A percentile compares a stretch with the other conserved stretches of the same genome.
phyloP scores from a whole-genome alignment of 1,140 invertebrate species.

The Drosophila pandora region DNA sequence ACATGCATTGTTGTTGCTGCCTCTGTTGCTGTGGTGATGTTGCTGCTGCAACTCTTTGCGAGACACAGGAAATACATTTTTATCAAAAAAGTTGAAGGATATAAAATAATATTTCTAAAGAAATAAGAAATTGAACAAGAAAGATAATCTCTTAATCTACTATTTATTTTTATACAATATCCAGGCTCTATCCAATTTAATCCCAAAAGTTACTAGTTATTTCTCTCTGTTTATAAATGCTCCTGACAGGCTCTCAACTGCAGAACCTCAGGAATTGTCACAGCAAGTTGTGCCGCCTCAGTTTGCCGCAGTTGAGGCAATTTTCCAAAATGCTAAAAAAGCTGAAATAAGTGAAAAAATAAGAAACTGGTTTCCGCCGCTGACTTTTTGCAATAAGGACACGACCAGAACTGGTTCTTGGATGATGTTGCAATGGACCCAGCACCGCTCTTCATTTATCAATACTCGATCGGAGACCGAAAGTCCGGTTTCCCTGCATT shows the following conservation, averaged over 20 bases:
- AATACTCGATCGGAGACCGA: constrained; percentile 44
- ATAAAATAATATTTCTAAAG: not conserved
- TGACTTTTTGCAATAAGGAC: constrained; percentile 37
- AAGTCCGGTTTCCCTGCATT: constrained; percentile 55
- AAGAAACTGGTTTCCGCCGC: constrained; percentile 53
- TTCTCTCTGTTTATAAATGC: not conserved
- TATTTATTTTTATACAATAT: no score
- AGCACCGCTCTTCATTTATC: constrained; percentile 69
- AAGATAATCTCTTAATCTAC: no score
- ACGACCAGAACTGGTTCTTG: constrained; percentile 60
- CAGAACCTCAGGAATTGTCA: constrained; percentile 68
- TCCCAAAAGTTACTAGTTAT: not conserved
- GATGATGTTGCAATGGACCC: constrained; percentile 23
- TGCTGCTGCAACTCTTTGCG: constrained; percentile 27
- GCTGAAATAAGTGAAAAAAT: constrained; percentile 52
- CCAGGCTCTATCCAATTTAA: no score
- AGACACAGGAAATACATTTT: not conserved
- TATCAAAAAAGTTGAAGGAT: not conserved
- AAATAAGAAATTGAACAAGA: no score
- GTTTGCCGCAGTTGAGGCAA: constrained; percentile 28
- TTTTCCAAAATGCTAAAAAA: constrained; percentile 66
- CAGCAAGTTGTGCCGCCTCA: constrained; percentile 24
- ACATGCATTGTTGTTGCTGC: constrained; percentile 67
- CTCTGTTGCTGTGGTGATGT: constrained; percentile 20
- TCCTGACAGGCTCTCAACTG: constrained; percentile 38